Conservation (phyloP, 2,113 vertebrate species). For the Bombycilla garrulus region DNA sequence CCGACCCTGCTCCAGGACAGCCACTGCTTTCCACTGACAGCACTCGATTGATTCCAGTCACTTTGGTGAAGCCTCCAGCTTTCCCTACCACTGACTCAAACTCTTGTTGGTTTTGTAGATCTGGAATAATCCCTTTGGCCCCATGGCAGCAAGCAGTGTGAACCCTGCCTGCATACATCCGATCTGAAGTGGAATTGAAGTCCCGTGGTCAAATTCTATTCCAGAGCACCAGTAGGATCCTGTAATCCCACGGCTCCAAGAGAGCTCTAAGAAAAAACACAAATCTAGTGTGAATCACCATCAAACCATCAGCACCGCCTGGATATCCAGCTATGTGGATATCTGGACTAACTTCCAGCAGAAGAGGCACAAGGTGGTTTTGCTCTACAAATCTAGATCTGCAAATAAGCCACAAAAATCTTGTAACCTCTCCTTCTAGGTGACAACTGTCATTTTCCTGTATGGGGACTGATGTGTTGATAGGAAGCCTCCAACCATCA, state of each 20-base stretch:
- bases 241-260: not conserved
- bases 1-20: not conserved
- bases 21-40: not conserved
- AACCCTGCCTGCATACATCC: not conserved
- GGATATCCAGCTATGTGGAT: fast-evolving
- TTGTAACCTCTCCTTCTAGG: not conserved
- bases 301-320: not conserved
- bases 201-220: not conserved
- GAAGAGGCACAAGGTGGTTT: not conserved
- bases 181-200: not conserved
- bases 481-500: not conserved
- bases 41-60: fast-evolving
- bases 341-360: not conserved
- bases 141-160: not conserved
- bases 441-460: not conserved
- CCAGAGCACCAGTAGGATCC: not conserved
- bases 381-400: not conserved
- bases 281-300: not conserved
- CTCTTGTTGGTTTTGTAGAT: not conserved
- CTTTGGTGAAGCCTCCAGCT: not conserved
- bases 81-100: not conserved
- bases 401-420: not conserved
- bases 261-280: not conserved
- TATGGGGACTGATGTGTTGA: fast-evolving
- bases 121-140: not conserved